phyloP scores from a whole-genome alignment of 2,888 invertebrate genomes.

The Cosmorhoe ocellata region DNA sequence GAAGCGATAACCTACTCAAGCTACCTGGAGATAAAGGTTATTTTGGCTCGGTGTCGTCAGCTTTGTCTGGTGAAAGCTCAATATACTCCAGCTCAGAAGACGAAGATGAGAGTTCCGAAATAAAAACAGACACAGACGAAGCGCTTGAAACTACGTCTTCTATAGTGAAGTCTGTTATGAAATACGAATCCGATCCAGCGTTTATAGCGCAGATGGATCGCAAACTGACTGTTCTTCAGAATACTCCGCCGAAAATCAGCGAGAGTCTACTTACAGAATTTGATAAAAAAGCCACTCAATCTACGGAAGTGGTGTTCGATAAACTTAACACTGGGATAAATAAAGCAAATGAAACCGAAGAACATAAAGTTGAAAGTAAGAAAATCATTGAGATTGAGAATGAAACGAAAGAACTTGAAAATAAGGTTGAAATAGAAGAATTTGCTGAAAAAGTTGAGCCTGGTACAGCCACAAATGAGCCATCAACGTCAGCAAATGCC shows the following conservation, averaged over 20 bases:
- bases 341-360: slow-evolving; percentile 7
- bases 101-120: slow-evolving; percentile 74
- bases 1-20: slow-evolving; percentile 64
- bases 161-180: slow-evolving; percentile 80
- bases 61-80: slow-evolving; percentile 72
- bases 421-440: slow-evolving; percentile 25
- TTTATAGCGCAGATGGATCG: slow-evolving; percentile 63
- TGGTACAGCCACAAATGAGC: slow-evolving; percentile 26
- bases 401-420: slow-evolving; percentile 13
- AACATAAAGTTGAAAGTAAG: too few relatives aligned
- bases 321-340: neutral
- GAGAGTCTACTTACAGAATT: slow-evolving; percentile 29
- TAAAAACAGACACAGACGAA: slow-evolving; percentile 70
- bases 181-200: slow-evolving; percentile 54
- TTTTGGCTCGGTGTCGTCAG: slow-evolving; percentile 71
- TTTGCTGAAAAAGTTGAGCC: slow-evolving; percentile 34
- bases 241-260: slow-evolving; percentile 34
- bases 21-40: slow-evolving; percentile 63
- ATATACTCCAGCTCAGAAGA: slow-evolving; percentile 70
- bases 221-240: slow-evolving; percentile 55
- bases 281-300: slow-evolving; percentile 3
- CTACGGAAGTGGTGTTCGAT: slow-evolving; percentile 1
- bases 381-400: too few relatives aligned
- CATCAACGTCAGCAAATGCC: slow-evolving; percentile 40
- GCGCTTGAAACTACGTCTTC: slow-evolving; percentile 81